Base-by-base conservation (phyloP, 1,140 invertebrate genomes). In the Cherax destructor region DNA sequence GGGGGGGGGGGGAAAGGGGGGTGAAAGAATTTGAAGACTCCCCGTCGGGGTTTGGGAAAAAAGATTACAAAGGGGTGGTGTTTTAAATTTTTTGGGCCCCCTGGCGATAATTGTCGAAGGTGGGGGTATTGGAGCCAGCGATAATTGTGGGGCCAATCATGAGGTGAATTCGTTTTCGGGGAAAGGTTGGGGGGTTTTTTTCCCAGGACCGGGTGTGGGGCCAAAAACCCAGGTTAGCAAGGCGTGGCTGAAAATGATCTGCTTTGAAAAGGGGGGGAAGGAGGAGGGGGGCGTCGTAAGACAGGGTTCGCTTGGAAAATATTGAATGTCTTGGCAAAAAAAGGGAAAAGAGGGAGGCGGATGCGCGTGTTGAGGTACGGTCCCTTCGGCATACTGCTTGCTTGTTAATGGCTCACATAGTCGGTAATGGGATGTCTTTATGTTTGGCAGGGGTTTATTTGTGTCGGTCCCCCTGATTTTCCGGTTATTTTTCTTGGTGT, bases 11-110 rank as follows among this genome's bases (percentile, higher is more conserved):
- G 69, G 50, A 16, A 30, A 18, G 49, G 47, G 18, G 16, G 78
- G 78, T 1, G 24, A 9, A 9, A 30, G 77, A 79, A 74, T 74
- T 74, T 79, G 77, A n/a, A 56, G 50, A 4, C 18, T 18, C 0
- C 18, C 41, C 52, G 52, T 50, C 9, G 0, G 50, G 47, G 18
- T 52, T 80, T n/a, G n/a, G n/a, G 52, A 21, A 41, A 81, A 80
- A 81, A 81, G 50, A 81, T 81, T 59, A 59, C 56, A 3, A 30
- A 24, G n/a, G n/a, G 50, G 79, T 52, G 50, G 79, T 30, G 79
- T n/a, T n/a, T n/a, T n/a, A n/a, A n/a, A 81, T 56, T 52, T 30
- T 81, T 24, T 30, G 79, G 47, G 47, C n/a, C n/a, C n/a, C n/a
- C 16, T 3, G n/a, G 50, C 50, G 79, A 50, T 74, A 74, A 74